Evolutionary conservation across 2,797 vertebrate genomes (phyloP), one percentile per base, ranked within the genome.

Genomic region (Pangasius macronema): DNA sequence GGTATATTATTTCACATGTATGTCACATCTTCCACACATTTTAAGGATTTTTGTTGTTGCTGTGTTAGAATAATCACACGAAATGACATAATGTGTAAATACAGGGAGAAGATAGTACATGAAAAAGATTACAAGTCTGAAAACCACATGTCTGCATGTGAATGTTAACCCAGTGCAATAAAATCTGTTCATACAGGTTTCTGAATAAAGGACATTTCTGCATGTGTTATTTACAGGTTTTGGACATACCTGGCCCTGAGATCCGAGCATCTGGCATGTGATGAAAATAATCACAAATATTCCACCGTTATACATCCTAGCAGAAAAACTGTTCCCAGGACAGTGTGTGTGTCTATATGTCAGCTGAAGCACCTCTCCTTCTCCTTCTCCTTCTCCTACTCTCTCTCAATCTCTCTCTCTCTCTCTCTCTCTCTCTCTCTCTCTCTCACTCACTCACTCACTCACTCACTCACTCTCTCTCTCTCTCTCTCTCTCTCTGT

Each of bases 191-290:
- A 49, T 42, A 24, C 18, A 79, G 9, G 33, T 80, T 22, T 22
- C 30, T 73, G 53, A 53, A 49, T 8, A 76, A 9, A 80, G 16
- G 7, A 55, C 0, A 22, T 79, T 39, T 22, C 36, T 46, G 57
- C 10, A 30, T 67, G 18, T 27, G 57, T 63, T 16, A n/a, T 63
- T 16, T 53, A 53, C 27, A 7, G 42, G 0, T 42, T 79, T 8
- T 14, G n/a, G 9, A 86, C 87, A 8, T 83, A 88, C 87, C 87
- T 86, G 70, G 51, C 87, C 59, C 80, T 83, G 81, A 83, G 85
- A 86, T 39, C 72, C 36, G 42, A 79, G 24, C 70, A 88, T 33
- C 53, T 86, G 84, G 53, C 85, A 86, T 36, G 53, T 70, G 4
- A 75, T n/a, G 14, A 86, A 36, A 61, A 84, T 24, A 0, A 86